Evolutionary conservation across 2,888 invertebrate species (phyloP).

Genomic region (Lissonota sp.): DNA sequence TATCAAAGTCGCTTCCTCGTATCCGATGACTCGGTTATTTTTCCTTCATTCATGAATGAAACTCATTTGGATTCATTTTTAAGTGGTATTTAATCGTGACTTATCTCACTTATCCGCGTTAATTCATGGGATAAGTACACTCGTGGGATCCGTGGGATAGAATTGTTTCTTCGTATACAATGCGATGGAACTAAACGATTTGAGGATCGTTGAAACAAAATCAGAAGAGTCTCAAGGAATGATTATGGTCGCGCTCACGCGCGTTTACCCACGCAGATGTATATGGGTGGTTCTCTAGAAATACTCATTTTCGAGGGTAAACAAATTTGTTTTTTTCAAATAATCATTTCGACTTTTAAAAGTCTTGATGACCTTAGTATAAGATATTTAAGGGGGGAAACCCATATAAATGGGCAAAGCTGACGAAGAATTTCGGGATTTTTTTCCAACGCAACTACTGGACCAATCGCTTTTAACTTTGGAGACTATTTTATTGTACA

Average conservation of each 20-base stretch:
- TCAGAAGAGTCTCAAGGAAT: background rate
- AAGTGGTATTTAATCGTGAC: conserved; percentile 50
- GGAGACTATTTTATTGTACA: no score
- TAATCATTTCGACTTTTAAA: no score
- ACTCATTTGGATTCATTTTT: conserved; percentile 46
- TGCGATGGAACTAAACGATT: conserved; percentile 29
- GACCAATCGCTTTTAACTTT: no score
- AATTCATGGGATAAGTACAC: conserved; percentile 34
- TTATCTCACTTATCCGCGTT: conserved; percentile 10
- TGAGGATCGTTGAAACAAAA: conserved; percentile 37
- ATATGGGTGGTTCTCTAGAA: no score
- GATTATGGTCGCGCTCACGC: background rate
- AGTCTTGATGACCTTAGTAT: conserved; percentile 5
- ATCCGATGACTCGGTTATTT: background rate
- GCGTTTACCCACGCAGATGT: no score
- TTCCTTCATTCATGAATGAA: conserved; percentile 32
- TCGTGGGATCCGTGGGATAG: conserved; percentile 47
- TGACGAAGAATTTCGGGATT: no score
- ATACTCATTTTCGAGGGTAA: no score
- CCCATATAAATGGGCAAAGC: no score
- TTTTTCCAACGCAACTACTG: no score
- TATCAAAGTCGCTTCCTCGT: conserved; percentile 3
- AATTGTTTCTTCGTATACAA: conserved; percentile 46
- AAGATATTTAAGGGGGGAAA: no score
- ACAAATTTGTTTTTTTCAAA: no score